These are phyloP conservation scores for Temnothorax longispinosus DNA, from an alignment of 1,140 invertebrate genomes.

Conservation along the genomic window DNA sequence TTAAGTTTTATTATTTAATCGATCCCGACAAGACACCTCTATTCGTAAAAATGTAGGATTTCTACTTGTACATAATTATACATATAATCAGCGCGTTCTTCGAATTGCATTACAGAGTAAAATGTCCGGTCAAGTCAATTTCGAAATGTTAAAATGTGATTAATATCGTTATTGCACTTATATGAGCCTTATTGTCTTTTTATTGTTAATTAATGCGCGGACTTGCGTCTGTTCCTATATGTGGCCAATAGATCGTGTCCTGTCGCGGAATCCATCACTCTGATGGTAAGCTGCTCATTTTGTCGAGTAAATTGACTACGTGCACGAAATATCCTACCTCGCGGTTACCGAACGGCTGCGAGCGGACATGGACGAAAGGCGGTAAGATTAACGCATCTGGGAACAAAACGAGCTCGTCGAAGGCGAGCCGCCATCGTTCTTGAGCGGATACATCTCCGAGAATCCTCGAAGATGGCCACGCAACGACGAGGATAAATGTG, in stretches of 20 bases:
- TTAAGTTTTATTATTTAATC: neutral
- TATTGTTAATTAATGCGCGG: constrained; percentile 23
- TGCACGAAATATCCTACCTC: constrained; percentile 78
- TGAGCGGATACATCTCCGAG: constrained; percentile 17
- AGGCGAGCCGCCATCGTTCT: constrained; percentile 56
- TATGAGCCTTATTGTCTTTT: neutral
- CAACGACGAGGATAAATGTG: constrained; percentile 46
- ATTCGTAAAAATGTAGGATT: neutral
- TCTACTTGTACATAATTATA: neutral
- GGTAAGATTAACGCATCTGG: constrained; percentile 74
- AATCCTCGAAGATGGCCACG: constrained; percentile 30
- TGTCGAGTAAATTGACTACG: constrained; percentile 79
- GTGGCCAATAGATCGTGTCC: constrained; percentile 45
- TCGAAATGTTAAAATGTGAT: neutral
- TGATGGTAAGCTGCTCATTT: constrained; percentile 68
- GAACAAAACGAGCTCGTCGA: constrained; percentile 60
- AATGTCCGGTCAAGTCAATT: neutral
- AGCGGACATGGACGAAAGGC: constrained; percentile 60
- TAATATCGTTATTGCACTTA: neutral
- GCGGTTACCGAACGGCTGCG: constrained; percentile 64
- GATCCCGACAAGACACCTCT: neutral
- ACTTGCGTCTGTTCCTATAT: neutral
- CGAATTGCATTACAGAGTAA: neutral
- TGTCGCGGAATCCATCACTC: constrained; percentile 76
- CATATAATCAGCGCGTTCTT: neutral